Conservation (phyloP, 2,888 invertebrate species). For the Epicampocera succincta region DNA sequence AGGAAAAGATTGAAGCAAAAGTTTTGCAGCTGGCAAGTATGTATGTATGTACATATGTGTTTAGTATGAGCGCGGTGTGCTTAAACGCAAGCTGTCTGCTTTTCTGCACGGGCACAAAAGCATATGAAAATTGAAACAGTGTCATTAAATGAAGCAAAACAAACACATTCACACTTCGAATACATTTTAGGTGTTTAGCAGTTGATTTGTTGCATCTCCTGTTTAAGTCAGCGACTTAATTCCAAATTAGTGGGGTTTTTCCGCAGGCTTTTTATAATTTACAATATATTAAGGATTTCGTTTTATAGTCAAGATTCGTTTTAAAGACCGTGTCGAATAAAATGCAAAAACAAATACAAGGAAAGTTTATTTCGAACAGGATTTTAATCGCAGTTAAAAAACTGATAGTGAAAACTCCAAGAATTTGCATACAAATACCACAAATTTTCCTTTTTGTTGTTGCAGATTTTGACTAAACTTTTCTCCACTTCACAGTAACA, state of each 20-base stretch:
- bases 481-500: too few species aligned
- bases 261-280: constrained; percentile 16
- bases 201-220: neutral
- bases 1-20: constrained; percentile 21
- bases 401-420: too few species aligned
- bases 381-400: too few species aligned
- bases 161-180: constrained; percentile 55
- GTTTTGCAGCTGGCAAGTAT: neutral
- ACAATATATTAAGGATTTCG: neutral
- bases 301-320: too few species aligned
- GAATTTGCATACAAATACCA: too few species aligned
- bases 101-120: neutral
- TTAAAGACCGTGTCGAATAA: too few species aligned
- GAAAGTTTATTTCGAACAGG: constrained; percentile 9
- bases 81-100: neutral
- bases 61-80: neutral
- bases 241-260: constrained; percentile 61
- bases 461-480: too few species aligned
- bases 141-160: constrained; percentile 55
- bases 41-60: too few species aligned
- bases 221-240: constrained; percentile 36
- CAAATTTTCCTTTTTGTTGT: too few species aligned
- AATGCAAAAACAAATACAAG: neutral
- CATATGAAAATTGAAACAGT: constrained; percentile 52
- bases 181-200: constrained; percentile 38